Percentiles rank a stretch among this genome's conserved stretches.
phyloP scores from a whole-genome alignment of 2,888 invertebrate genomes.

The Limnephilus rhombicus region DNA sequence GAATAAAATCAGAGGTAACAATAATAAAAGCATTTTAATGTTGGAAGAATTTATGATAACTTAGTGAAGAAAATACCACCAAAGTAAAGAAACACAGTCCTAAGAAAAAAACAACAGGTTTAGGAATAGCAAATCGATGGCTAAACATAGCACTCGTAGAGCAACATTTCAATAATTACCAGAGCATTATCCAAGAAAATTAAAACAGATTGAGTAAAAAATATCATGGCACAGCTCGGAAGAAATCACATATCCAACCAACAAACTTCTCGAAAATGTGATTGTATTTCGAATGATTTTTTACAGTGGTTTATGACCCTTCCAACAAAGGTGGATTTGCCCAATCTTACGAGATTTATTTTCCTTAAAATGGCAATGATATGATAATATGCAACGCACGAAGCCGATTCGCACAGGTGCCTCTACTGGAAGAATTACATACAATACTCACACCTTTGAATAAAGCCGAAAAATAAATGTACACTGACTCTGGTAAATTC shows the following conservation, averaged over 20 bases:
- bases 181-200: neutral
- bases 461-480: neutral
- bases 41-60: no score
- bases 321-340: neutral
- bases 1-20: no score
- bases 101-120: neutral
- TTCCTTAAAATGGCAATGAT: neutral
- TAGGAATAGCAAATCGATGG: neutral
- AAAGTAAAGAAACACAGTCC: neutral
- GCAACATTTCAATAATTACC: no score
- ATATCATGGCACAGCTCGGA: neutral
- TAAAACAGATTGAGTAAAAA: neutral
- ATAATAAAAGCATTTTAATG: no score
- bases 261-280: neutral
- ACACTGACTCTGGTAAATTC: neutral
- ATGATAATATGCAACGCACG: neutral
- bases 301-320: neutral
- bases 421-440: neutral
- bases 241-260: neutral
- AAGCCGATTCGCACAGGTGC: neutral
- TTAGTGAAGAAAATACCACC: no score
- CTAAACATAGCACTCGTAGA: neutral
- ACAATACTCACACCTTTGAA: neutral
- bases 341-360: neutral
- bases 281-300: neutral